Conservation (phyloP, 2,797 vertebrate species). For the Melanotaenia trifasciata region DNA sequence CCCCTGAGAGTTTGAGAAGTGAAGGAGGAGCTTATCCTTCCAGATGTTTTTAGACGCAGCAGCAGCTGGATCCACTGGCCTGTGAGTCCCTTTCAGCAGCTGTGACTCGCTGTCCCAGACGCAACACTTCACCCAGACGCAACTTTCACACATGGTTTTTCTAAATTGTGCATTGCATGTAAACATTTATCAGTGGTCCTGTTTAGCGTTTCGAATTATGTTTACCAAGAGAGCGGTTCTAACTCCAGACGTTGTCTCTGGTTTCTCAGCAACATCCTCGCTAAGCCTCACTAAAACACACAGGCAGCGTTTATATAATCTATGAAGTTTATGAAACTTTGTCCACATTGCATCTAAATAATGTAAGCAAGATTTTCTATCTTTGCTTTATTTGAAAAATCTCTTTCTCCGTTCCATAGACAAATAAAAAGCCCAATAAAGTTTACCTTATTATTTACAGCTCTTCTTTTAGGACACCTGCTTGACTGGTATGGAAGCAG, state of each 20-base stretch:
- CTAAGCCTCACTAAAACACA: not conserved
- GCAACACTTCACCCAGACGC: slow-evolving; percentile 53
- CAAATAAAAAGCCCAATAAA: not conserved
- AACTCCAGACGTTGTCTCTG: not conserved
- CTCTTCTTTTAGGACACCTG: not conserved
- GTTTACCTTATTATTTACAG: not conserved
- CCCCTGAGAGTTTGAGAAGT: slow-evolving; percentile 26
- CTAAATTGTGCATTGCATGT: slow-evolving; percentile 43
- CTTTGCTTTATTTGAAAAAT: not conserved
- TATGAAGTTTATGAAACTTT: not conserved
- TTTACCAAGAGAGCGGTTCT: slow-evolving; percentile 10
- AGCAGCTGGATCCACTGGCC: slow-evolving; percentile 64
- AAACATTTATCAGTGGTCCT: slow-evolving; percentile 61
- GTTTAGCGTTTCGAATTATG: slow-evolving; percentile 27
- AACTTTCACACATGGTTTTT: slow-evolving; percentile 16
- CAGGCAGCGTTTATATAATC: not conserved
- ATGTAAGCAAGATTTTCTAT: not conserved
- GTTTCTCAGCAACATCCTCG: not conserved
- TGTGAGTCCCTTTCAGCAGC: slow-evolving; percentile 46
- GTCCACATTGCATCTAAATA: not conserved
- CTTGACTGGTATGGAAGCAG: not conserved
- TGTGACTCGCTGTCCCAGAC: slow-evolving; percentile 39
- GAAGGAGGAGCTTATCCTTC: slow-evolving; percentile 7
- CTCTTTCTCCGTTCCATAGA: not conserved
- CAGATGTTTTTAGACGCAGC: slow-evolving; percentile 53